Percentiles rank a stretch among this genome's conserved stretches.
phyloP scores from a whole-genome alignment of 2,888 invertebrate genomes.

The Listrodromus nycthemerus region DNA sequence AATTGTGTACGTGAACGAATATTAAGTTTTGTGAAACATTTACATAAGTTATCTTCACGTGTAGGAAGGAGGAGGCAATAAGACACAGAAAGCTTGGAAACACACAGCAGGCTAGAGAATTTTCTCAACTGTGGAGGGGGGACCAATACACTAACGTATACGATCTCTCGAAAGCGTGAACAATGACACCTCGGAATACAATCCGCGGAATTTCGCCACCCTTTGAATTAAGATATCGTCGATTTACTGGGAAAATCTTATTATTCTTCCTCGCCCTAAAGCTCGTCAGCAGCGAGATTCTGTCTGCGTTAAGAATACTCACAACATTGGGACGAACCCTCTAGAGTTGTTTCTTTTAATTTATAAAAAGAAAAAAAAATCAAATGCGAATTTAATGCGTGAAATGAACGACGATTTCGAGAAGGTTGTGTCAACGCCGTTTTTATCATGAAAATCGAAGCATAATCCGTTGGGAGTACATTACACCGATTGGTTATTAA shows the following conservation, averaged over 20 bases:
- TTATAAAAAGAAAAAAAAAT: not conserved
- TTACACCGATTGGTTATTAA: slow-evolving; percentile 8
- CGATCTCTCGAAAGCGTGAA: slow-evolving; percentile 30
- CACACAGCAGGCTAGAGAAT: slow-evolving; percentile 67
- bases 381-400: slow-evolving; percentile 5
- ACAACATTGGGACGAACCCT: not conserved
- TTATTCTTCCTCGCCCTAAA: slow-evolving; percentile 10
- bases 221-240: slow-evolving; percentile 10
- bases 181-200: slow-evolving; percentile 11
- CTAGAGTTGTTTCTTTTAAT: not conserved
- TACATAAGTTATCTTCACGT: slow-evolving; percentile 35
- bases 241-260: not conserved
- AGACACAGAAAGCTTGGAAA: slow-evolving; percentile 65
- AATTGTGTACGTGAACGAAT: slow-evolving; percentile 18
- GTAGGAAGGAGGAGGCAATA: slow-evolving; percentile 21
- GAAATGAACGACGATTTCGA: not conserved
- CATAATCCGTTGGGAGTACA: slow-evolving; percentile 7
- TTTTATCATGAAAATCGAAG: slow-evolving; percentile 2
- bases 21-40: slow-evolving; percentile 37
- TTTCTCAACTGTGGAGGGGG: slow-evolving; percentile 47
- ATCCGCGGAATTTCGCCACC: slow-evolving; percentile 9
- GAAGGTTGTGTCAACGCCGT: not conserved
- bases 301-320: slow-evolving; percentile 30
- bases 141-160: slow-evolving; percentile 46
- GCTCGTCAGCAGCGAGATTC: slow-evolving; percentile 5